Conservation (phyloP, 2,113 vertebrate genomes). For the Egretta garzetta region DNA sequence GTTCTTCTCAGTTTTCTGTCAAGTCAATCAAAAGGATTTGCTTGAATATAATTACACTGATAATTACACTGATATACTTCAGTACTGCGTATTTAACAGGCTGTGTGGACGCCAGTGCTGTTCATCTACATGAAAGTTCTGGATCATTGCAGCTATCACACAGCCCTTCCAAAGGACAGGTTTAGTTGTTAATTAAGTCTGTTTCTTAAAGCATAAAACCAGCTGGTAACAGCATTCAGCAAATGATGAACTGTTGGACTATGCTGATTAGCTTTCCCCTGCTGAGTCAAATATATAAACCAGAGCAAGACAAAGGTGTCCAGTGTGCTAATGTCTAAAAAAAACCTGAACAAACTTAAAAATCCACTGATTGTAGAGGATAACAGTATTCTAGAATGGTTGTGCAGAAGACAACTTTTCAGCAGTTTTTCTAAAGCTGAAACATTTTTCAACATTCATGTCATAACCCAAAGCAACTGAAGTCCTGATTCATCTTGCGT, state of each 20-base stretch:
- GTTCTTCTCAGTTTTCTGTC: background rate
- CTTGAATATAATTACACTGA: background rate
- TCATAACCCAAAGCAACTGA: background rate
- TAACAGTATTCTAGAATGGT: background rate
- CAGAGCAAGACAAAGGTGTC: background rate
- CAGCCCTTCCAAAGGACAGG: background rate
- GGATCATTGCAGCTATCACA: background rate
- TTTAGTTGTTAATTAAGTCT: background rate
- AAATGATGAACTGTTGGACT: conserved; percentile 5
- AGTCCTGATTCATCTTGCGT: background rate
- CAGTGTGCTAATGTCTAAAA: background rate
- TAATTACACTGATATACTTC: background rate
- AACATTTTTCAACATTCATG: background rate
- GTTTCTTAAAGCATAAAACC: background rate
- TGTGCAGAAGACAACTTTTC: background rate
- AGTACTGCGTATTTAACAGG: background rate
- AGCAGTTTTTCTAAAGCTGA: background rate
- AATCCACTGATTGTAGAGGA: background rate
- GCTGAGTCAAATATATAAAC: background rate
- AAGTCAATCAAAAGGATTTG: background rate
- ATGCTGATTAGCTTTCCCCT: background rate
- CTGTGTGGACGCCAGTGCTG: fast-evolving
- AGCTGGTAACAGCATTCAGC: background rate
- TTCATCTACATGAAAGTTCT: background rate
- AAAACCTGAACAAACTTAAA: background rate